phyloP scores from a whole-genome alignment of 2,888 invertebrate genomes.

The Patella depressa region DNA sequence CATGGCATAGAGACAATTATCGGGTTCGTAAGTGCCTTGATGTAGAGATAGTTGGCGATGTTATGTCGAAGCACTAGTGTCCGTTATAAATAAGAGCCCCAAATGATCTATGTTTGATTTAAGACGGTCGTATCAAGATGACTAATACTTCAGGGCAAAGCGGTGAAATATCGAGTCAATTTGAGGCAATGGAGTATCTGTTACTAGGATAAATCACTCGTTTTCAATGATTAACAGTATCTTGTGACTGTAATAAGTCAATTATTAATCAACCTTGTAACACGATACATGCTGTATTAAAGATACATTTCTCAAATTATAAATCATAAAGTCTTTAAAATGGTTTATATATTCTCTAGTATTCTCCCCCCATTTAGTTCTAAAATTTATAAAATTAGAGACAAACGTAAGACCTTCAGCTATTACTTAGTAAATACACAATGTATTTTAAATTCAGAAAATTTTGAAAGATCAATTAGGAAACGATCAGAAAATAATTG shows the following conservation, averaged over 20 bases:
- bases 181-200: too few species aligned
- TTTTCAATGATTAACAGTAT: background rate
- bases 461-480: too few species aligned
- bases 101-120: slow-evolving; percentile 4
- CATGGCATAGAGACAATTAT: slow-evolving; percentile 28
- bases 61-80: slow-evolving; percentile 3
- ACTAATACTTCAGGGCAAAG: slow-evolving; percentile 1
- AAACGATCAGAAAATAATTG: too few species aligned
- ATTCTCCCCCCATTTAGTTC: too few species aligned
- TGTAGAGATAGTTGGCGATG: slow-evolving; percentile 2
- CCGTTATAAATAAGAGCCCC: background rate
- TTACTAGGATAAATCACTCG: too few species aligned
- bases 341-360: too few species aligned
- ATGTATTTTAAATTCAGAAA: too few species aligned
- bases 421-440: too few species aligned
- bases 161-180: too few species aligned
- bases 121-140: slow-evolving; percentile 2
- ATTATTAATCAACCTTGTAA: slow-evolving; percentile 5
- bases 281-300: background rate
- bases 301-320: background rate
- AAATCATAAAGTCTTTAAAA: too few species aligned
- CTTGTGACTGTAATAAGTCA: background rate
- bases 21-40: slow-evolving; percentile 28
- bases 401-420: too few species aligned
- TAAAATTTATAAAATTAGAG: too few species aligned